Percentiles rank a stretch among this genome's conserved stretches.
Conservation (phyloP, 2,888 invertebrate genomes). For the Eubasilissa splendida region DNA sequence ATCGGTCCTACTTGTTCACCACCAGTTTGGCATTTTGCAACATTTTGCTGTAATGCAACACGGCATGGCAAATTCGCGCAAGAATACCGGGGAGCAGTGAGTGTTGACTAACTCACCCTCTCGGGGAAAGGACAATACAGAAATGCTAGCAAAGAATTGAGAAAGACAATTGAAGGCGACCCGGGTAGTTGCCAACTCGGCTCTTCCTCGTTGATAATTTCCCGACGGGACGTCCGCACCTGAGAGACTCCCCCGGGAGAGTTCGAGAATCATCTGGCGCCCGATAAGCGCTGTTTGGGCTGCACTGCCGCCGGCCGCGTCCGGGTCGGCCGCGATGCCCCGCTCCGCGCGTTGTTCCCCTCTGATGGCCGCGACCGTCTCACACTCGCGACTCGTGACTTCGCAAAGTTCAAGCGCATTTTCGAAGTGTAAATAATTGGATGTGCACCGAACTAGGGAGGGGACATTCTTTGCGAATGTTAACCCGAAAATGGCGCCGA, state of each 20-base stretch:
- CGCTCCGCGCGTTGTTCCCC: slow-evolving; percentile 1
- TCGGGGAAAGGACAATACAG: too few relatives aligned
- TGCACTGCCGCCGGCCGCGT: slow-evolving; percentile 21
- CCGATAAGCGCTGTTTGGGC: slow-evolving; percentile 51
- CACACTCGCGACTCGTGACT: slow-evolving; percentile 45
- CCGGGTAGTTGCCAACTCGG: too few relatives aligned
- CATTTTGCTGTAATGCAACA: too few relatives aligned
- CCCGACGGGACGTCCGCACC: too few relatives aligned
- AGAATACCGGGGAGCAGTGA: too few relatives aligned
- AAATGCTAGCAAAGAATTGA: too few relatives aligned
- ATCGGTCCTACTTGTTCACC: too few relatives aligned
- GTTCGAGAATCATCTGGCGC: slow-evolving; percentile 45
- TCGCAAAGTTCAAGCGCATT: slow-evolving; percentile 49
- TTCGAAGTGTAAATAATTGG: not conserved
- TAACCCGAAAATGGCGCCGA: not conserved
- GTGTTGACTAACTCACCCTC: too few relatives aligned
- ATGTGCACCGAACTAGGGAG: slow-evolving; percentile 13
- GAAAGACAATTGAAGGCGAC: too few relatives aligned
- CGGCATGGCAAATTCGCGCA: too few relatives aligned
- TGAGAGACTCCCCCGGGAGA: not conserved
- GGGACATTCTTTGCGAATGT: slow-evolving; percentile 2
- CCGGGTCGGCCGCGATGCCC: slow-evolving; percentile 47
- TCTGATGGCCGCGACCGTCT: not conserved
- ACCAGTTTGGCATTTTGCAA: too few relatives aligned
- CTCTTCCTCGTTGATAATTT: too few relatives aligned